These are phyloP conservation scores for Drosophila paulistorum DNA, from an alignment of 1,140 invertebrate genomes.

Conservation along the genomic window DNA sequence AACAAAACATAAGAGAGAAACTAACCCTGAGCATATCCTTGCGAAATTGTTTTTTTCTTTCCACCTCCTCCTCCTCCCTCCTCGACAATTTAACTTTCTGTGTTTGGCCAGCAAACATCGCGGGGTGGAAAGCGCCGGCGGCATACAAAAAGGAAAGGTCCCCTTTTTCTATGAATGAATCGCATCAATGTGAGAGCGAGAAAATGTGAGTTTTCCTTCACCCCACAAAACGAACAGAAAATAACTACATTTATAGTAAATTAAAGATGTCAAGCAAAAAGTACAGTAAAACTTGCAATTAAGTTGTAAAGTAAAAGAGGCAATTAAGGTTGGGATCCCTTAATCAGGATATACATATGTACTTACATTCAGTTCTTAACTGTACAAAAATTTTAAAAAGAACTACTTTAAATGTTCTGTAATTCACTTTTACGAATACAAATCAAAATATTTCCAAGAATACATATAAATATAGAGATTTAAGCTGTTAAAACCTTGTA, in stretches of 20 bases:
- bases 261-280: constrained; percentile 25
- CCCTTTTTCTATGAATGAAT: constrained; percentile 34
- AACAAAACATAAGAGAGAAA: constrained; percentile 37
- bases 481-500: too few relatives aligned
- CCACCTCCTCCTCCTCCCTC: constrained; percentile 45
- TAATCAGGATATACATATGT: too few relatives aligned
- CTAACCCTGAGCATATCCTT: constrained; percentile 59
- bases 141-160: constrained; percentile 20
- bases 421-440: too few relatives aligned
- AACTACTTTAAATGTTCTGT: too few relatives aligned
- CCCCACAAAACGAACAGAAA: background rate
- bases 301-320: too few relatives aligned
- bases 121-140: constrained; percentile 71
- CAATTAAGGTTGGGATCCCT: too few relatives aligned
- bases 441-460: too few relatives aligned
- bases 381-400: too few relatives aligned
- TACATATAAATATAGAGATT: too few relatives aligned
- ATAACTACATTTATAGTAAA: constrained; percentile 18
- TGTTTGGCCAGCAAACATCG: constrained; percentile 73
- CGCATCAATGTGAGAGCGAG: background rate
- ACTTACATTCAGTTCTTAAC: too few relatives aligned
- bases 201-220: constrained; percentile 26
- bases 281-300: constrained; percentile 61
- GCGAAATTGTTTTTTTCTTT: constrained; percentile 43
- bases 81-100: constrained; percentile 70